Conservation (phyloP, 1,140 invertebrate genomes). For the Trichomalopsis sarcophagae region DNA sequence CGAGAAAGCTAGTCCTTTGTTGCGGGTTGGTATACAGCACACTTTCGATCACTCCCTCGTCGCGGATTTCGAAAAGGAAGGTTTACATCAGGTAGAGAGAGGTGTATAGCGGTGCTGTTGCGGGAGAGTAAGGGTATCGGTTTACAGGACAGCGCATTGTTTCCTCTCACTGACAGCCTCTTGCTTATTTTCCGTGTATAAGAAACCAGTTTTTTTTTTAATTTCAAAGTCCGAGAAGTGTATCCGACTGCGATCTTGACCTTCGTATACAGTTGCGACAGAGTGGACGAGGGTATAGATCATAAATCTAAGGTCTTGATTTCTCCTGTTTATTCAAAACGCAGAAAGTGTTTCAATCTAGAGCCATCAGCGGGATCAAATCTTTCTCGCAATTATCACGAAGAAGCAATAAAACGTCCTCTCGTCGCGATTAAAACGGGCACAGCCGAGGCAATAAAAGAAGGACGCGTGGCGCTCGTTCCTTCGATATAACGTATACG, state of each 20-base stretch:
- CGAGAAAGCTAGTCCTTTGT: not conserved
- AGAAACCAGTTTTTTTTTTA: not conserved
- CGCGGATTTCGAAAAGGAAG: not conserved
- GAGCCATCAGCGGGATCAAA: no score
- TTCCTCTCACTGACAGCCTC: conserved; percentile 14
- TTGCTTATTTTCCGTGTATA: conserved; percentile 9
- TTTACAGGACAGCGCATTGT: conserved; percentile 46
- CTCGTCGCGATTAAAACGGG: conserved; percentile 35
- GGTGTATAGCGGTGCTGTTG: not conserved
- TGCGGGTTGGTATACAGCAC: no score
- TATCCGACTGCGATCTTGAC: conserved; percentile 35
- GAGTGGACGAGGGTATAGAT: no score
- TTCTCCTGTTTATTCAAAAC: not conserved
- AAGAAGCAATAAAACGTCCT: conserved; percentile 29
- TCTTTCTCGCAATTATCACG: conserved; percentile 2
- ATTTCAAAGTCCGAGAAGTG: not conserved
- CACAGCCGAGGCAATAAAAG: conserved; percentile 60
- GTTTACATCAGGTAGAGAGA: not conserved
- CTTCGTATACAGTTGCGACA: not conserved
- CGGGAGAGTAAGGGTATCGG: conserved; percentile 31
- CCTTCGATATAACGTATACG: not conserved
- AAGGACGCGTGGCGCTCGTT: conserved; percentile 62
- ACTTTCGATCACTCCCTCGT: not conserved
- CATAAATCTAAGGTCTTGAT: not conserved
- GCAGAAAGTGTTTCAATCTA: no score